phyloP scores from a whole-genome alignment of 2,797 vertebrate species.

The Epinephelus coioides region DNA sequence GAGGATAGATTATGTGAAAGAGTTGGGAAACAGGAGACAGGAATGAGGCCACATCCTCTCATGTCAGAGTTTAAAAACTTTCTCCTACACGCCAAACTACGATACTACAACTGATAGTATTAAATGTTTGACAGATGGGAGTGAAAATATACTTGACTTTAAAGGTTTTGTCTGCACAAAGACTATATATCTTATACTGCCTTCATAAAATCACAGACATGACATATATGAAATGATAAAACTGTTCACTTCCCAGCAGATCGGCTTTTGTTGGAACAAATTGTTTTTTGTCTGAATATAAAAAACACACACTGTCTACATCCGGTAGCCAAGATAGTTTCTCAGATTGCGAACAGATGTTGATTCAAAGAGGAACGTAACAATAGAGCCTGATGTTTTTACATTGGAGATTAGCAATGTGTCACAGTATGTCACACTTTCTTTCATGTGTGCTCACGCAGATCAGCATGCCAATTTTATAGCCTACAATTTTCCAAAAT shows the following conservation, averaged over 20 bases:
- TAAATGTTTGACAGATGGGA: not conserved
- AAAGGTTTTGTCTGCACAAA: constrained; percentile 1
- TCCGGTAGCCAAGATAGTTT: constrained; percentile 48
- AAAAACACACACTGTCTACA: not conserved
- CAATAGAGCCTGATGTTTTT: constrained; percentile 35
- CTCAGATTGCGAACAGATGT: constrained; percentile 73
- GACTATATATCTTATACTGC: not conserved
- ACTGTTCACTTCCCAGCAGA: constrained; percentile 10
- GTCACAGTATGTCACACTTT: constrained; percentile 26
- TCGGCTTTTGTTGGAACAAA: constrained; percentile 10
- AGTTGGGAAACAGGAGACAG: not conserved
- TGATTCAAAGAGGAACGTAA: constrained; percentile 39
- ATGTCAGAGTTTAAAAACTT: constrained; percentile 13
- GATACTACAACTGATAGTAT: not conserved
- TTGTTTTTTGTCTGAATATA: constrained; percentile 8
- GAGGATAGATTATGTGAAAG: not conserved
- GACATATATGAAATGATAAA: constrained; percentile 13
- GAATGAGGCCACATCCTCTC: constrained; percentile 19
- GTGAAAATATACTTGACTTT: not conserved
- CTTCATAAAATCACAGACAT: constrained; percentile 17
- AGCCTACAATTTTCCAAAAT: constrained; percentile 36
- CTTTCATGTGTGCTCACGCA: constrained; percentile 22
- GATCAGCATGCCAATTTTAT: constrained; percentile 30
- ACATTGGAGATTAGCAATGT: constrained; percentile 29
- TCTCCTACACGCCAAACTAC: not conserved